Conservation (phyloP, 1,140 invertebrate genomes). For the Solen grandis region DNA sequence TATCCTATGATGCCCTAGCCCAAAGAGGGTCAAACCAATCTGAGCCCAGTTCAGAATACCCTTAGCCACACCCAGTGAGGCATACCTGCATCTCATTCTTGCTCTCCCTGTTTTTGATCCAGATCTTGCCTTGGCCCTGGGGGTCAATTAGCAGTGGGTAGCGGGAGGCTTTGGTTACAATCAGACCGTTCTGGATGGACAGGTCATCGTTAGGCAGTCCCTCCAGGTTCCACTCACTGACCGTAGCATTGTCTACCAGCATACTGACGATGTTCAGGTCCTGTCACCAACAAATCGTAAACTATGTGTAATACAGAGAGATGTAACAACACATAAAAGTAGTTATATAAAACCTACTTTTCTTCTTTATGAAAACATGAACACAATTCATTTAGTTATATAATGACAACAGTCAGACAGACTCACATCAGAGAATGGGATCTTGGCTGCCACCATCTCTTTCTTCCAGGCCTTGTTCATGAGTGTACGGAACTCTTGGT, state of each 20-base stretch:
- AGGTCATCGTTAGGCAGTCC: slow-evolving; percentile 97
- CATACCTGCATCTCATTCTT: slow-evolving; percentile 93
- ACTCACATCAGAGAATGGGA: slow-evolving; percentile 89
- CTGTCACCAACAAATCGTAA: slow-evolving; percentile 40
- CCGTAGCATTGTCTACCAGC: slow-evolving; percentile 94
- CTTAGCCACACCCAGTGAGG: too few relatives aligned
- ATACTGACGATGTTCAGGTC: slow-evolving; percentile 95
- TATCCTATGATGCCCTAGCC: too few relatives aligned
- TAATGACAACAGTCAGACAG: not conserved
- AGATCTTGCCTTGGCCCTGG: slow-evolving; percentile 97
- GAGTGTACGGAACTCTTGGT: slow-evolving; percentile 94
- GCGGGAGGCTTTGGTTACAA: slow-evolving; percentile 94
- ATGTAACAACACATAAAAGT: not conserved
- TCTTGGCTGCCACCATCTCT: slow-evolving; percentile 88
- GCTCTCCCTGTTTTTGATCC: slow-evolving; percentile 97
- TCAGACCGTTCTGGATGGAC: slow-evolving; percentile 97
- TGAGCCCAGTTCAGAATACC: too few relatives aligned
- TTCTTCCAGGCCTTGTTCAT: slow-evolving; percentile 93
- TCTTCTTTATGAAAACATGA: too few relatives aligned
- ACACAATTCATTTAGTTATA: too few relatives aligned
- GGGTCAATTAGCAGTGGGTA: slow-evolving; percentile 98
- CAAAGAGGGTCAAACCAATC: too few relatives aligned
- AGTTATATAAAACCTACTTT: not conserved
- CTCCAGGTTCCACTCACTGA: slow-evolving; percentile 96
- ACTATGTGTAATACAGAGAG: not conserved